phyloP scores from a whole-genome alignment of 2,113 vertebrate species.

The Halichoeres trimaculatus region DNA sequence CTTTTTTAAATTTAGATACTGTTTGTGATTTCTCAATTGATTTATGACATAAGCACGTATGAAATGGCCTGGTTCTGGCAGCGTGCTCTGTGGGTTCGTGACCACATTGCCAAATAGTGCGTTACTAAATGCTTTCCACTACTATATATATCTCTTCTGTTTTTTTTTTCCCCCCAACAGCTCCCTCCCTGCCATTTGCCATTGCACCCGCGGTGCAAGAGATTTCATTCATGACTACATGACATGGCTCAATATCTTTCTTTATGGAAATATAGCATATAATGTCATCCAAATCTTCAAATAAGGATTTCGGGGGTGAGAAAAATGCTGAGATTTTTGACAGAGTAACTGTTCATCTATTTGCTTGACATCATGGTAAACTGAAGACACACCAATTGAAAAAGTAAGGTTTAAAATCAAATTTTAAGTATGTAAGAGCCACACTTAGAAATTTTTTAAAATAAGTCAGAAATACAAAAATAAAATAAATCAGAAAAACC shows the following conservation, averaged over 20 bases:
- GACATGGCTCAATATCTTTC: too few species aligned
- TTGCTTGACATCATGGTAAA: neutral
- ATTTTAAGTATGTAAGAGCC: neutral
- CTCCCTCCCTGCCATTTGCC: slow-evolving; percentile 5
- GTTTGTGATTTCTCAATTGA: neutral
- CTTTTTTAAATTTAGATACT: slow-evolving; percentile 7
- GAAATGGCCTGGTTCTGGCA: slow-evolving; percentile 16
- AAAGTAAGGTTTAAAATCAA: too few species aligned
- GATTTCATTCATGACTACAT: slow-evolving; percentile 15
- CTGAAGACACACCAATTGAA: neutral
- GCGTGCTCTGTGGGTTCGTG: slow-evolving; percentile 36
- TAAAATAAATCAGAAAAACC: too few species aligned
- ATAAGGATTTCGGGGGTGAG: too few species aligned
- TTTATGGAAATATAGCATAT: too few species aligned
- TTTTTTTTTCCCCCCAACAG: slow-evolving; percentile 11
- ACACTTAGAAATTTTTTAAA: slow-evolving; percentile 8
- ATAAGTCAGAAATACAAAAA: neutral
- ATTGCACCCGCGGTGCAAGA: slow-evolving; percentile 1
- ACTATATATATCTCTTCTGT: slow-evolving; percentile 37
- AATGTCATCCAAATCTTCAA: too few species aligned
- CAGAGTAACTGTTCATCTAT: neutral
- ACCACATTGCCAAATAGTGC: slow-evolving; percentile 79
- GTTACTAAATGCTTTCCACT: slow-evolving; percentile 63
- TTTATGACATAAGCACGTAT: slow-evolving; percentile 21
- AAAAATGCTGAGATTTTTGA: neutral